phyloP scores from a whole-genome alignment of 2,797 vertebrate species.

The Megalops cyprinoides region DNA sequence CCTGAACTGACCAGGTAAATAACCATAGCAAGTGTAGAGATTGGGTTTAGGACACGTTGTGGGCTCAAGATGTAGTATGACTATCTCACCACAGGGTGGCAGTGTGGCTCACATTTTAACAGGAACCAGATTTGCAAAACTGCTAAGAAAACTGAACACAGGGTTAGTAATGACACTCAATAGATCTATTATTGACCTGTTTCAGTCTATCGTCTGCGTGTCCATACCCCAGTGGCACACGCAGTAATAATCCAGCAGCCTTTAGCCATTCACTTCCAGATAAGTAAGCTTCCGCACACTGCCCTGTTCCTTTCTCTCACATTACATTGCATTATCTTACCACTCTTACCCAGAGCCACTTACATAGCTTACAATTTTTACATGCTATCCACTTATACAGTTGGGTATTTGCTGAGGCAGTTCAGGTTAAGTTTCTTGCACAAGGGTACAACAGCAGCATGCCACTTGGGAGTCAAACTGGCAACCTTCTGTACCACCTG shows the following conservation, averaged over 20 bases:
- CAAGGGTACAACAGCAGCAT: too few relatives aligned
- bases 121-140: not conserved
- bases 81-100: slow-evolving; percentile 46
- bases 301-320: not conserved
- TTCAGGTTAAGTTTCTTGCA: too few relatives aligned
- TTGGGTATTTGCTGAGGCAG: too few relatives aligned
- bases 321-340: too few relatives aligned
- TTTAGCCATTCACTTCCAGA: not conserved
- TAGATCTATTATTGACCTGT: not conserved
- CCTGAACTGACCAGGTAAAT: not conserved
- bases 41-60: too few relatives aligned
- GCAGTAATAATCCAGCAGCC: not conserved
- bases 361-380: too few relatives aligned
- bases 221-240: not conserved
- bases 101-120: slow-evolving; percentile 43
- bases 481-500: too few relatives aligned
- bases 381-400: too few relatives aligned
- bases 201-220: not conserved
- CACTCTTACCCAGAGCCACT: too few relatives aligned
- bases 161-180: not conserved
- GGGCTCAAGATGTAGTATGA: not conserved
- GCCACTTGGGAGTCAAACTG: too few relatives aligned
- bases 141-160: not conserved
- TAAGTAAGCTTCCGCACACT: not conserved
- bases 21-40: not conserved